phyloP scores from a whole-genome alignment of 1,140 invertebrate genomes.

The Calliphora vicina region DNA sequence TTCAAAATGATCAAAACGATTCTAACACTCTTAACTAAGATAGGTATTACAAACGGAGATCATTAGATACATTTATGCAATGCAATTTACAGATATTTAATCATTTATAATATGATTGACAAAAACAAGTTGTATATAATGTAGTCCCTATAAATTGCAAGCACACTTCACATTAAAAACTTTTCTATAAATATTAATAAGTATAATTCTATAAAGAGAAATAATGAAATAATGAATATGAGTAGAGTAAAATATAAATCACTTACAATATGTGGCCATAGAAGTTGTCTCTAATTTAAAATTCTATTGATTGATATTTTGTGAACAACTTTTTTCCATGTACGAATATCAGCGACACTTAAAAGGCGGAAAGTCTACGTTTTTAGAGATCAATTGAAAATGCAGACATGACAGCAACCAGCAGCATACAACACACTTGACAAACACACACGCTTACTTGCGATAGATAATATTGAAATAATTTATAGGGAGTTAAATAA shows the following conservation, averaged over 20 bases:
- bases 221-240: neutral
- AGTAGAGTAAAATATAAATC: neutral
- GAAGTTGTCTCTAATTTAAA: neutral
- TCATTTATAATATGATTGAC: neutral
- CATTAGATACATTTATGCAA: neutral
- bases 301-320: neutral
- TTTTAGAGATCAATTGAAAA: neutral
- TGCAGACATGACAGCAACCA: neutral
- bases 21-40: too few species aligned
- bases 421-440: too few species aligned
- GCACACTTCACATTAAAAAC: neutral
- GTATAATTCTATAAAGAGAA: neutral
- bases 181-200: neutral
- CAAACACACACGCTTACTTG: too few species aligned
- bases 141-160: neutral
- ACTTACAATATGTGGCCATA: neutral
- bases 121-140: neutral
- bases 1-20: neutral
- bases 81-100: neutral
- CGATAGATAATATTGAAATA: too few species aligned
- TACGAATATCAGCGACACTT: neutral
- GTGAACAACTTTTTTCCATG: neutral
- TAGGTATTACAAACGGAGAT: neutral
- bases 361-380: neutral
- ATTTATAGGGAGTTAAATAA: too few species aligned